A percentile compares a stretch with the other conserved stretches of the same genome.
phyloP scores from a whole-genome alignment of 2,888 invertebrate species.

The Dynastes tityus region DNA sequence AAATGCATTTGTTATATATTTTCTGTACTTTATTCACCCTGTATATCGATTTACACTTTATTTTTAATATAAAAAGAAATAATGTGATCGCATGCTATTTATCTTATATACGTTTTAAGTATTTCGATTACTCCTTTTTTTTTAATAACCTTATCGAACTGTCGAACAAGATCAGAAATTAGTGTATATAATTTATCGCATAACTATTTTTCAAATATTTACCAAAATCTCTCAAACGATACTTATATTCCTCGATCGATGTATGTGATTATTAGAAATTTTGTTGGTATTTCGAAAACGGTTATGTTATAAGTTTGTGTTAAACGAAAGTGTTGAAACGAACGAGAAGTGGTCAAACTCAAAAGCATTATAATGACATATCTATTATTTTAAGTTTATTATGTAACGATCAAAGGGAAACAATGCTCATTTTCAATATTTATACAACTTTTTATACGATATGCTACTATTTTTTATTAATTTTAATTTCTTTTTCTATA shows the following conservation, averaged over 20 bases:
- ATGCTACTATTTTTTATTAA: background rate
- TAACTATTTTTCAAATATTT: conserved; percentile 19
- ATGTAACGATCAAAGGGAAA: conserved; percentile 14
- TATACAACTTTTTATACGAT: background rate
- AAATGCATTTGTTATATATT: background rate
- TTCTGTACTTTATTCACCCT: background rate
- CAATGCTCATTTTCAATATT: conserved; percentile 30
- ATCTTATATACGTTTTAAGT: background rate
- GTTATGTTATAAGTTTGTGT: background rate
- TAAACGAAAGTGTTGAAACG: background rate
- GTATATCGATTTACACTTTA: background rate
- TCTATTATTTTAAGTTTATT: conserved; percentile 19
- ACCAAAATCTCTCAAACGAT: background rate
- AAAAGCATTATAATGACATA: conserved; percentile 39
- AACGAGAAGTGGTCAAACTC: background rate
- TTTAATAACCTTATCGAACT: background rate
- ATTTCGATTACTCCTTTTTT: background rate
- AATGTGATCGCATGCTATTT: conserved; percentile 15
- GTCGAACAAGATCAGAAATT: background rate
- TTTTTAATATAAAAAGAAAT: background rate
- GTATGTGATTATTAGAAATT: background rate
- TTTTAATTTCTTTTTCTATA: conserved; percentile 1
- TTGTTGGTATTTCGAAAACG: background rate
- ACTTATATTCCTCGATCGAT: background rate
- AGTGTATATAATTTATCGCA: background rate